Percentiles rank a stretch among this genome's conserved stretches.
phyloP scores from a whole-genome alignment of 2,888 invertebrate genomes.

The Chymomyza amoena region DNA sequence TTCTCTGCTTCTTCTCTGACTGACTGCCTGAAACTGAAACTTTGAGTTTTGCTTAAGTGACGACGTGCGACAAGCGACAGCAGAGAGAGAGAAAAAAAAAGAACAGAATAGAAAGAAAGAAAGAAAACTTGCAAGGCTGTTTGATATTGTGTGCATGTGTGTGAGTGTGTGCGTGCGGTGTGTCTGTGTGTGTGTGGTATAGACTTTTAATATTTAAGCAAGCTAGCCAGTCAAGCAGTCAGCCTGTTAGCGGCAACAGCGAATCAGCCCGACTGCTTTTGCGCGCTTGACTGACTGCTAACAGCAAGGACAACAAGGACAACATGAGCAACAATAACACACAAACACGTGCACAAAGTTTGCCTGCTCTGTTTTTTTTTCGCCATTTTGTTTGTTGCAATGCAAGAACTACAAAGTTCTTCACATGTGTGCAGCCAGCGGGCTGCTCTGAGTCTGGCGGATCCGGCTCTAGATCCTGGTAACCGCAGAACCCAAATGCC shows the following conservation, averaged over 20 bases:
- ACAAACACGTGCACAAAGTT: conserved; percentile 1
- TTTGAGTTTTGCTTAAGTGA: conserved; percentile 63
- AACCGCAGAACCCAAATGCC: conserved; percentile 20
- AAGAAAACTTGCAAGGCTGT: conserved; percentile 17
- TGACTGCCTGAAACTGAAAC: conserved; percentile 34
- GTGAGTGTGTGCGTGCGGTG: not conserved
- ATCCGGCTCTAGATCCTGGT: not conserved
- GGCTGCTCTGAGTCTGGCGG: not conserved
- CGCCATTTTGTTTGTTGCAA: conserved; percentile 30
- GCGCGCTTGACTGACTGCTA: conserved; percentile 28
- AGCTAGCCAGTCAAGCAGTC: conserved; percentile 21
- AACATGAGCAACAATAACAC: conserved; percentile 1
- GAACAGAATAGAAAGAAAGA: not conserved
- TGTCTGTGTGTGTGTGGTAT: not conserved
- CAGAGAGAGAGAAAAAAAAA: conserved; percentile 1
- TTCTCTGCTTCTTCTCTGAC: not conserved
- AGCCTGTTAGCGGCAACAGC: not conserved
- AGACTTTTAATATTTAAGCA: conserved; percentile 63
- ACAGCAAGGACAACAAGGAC: conserved; percentile 22
- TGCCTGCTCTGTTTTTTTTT: conserved; percentile 11
- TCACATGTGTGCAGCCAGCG: conserved; percentile 22
- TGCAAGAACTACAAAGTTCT: conserved; percentile 41
- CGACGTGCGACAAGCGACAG: conserved; percentile 66
- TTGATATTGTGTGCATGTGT: not conserved
- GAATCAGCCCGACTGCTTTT: conserved; percentile 3